Evolutionary conservation across 2,888 invertebrate species (phyloP).

Genomic region (Campoplex capitator): DNA sequence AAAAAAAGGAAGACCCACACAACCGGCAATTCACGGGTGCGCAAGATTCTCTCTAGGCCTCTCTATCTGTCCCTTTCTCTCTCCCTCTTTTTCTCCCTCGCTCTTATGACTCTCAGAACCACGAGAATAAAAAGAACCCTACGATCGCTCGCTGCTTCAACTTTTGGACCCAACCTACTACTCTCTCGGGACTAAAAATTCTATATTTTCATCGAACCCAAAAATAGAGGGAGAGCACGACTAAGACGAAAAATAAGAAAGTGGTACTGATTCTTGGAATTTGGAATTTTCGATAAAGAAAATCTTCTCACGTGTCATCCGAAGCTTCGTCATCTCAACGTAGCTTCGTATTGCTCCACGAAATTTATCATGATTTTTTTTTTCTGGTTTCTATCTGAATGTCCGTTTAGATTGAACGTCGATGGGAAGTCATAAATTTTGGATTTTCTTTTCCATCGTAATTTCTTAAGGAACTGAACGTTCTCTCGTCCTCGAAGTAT

Average conservation of each 20-base stretch:
- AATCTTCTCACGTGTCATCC: neutral
- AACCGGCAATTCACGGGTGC: constrained; percentile 57
- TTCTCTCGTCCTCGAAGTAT: neutral
- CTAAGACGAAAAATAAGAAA: constrained; percentile 13
- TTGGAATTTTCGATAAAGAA: constrained; percentile 19
- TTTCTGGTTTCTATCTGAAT: neutral
- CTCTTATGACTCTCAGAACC: constrained; percentile 27
- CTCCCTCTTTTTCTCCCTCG: neutral
- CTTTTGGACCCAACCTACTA: constrained; percentile 8
- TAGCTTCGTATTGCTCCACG: neutral
- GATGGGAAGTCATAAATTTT: neutral
- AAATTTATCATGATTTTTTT: neutral
- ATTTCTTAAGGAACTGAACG: neutral
- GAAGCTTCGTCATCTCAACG: neutral
- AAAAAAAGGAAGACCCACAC: constrained; percentile 43
- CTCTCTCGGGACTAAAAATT: constrained; percentile 27
- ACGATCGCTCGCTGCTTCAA: no score
- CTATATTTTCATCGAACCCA: constrained; percentile 28
- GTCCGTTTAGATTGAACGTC: neutral
- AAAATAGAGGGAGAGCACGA: neutral
- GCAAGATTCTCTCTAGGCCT: constrained; percentile 37
- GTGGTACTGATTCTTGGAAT: neutral
- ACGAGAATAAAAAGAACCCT: constrained; percentile 17
- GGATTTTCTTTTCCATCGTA: neutral
- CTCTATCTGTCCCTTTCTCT: neutral